These are phyloP conservation scores for Pseudorhombus dupliciocellatus DNA, from an alignment of 2,113 vertebrate species.

Conservation along the genomic window DNA sequence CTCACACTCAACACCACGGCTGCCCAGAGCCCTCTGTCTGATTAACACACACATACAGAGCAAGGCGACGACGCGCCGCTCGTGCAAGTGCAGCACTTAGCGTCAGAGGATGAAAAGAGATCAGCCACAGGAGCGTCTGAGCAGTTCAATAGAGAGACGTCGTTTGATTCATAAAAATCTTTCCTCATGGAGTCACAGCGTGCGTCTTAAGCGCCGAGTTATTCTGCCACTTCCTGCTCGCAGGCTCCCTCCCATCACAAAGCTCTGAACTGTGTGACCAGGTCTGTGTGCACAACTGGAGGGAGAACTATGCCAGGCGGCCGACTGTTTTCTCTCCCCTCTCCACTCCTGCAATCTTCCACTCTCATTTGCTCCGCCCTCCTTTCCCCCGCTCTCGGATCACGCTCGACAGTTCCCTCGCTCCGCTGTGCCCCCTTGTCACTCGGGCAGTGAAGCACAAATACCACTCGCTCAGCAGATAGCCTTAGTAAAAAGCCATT, in stretches of 20 bases:
- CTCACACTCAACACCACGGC: constrained; percentile 40
- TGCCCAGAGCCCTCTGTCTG: constrained; percentile 5
- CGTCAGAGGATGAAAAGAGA: constrained; percentile 5
- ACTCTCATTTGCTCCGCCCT: not conserved
- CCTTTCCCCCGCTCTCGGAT: not conserved
- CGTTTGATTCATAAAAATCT: constrained; percentile 8
- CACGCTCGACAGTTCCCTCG: constrained; percentile 3
- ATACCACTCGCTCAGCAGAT: constrained; percentile 46
- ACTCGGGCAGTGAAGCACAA: constrained; percentile 48
- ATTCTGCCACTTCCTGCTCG: constrained; percentile 21
- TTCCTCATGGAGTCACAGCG: not conserved
- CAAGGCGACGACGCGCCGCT: not conserved
- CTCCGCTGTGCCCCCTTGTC: constrained; percentile 23
- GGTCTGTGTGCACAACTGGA: constrained; percentile 5
- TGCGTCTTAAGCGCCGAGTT: constrained; percentile 2
- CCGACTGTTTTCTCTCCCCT: not conserved
- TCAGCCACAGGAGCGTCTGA: constrained; percentile 4
- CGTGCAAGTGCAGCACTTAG: not conserved
- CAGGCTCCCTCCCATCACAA: constrained; percentile 11
- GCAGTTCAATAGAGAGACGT: constrained; percentile 1
- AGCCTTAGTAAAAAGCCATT: constrained; percentile 50
- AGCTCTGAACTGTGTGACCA: constrained; percentile 7
- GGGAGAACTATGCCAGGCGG: constrained; percentile 9
- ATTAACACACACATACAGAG: constrained; percentile 14
- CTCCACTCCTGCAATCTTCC: constrained; percentile 20